A percentile compares a stretch with the other conserved stretches of the same genome.
Evolutionary conservation across 2,113 vertebrate genomes (phyloP).

Genomic region (Anarrhichthys ocellatus): DNA sequence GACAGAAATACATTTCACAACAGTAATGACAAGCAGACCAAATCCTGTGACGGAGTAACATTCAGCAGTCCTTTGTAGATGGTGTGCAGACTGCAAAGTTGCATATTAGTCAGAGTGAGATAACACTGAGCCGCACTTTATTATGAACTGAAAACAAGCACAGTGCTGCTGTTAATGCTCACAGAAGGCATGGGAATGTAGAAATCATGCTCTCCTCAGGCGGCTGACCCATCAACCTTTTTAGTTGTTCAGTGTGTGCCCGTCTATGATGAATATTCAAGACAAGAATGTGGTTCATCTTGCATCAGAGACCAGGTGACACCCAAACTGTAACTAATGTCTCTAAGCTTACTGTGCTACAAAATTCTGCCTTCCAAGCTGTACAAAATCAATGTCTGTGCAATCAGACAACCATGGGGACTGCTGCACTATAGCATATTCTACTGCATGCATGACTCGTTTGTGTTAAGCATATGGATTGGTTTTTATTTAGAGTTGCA

Average conservation of each 20-base stretch:
- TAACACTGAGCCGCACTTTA: constrained; percentile 39
- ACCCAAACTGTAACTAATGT: constrained; percentile 59
- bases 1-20: constrained; percentile 81
- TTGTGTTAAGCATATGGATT: not conserved
- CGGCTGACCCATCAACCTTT: constrained; percentile 36
- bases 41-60: constrained; percentile 58
- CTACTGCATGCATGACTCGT: not conserved
- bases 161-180: not conserved
- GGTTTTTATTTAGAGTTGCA: not conserved
- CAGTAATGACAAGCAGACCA: constrained; percentile 68
- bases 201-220: constrained; percentile 11
- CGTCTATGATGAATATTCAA: constrained; percentile 35
- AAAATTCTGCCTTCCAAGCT: constrained; percentile 35
- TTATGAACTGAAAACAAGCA: constrained; percentile 58
- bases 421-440: not conserved
- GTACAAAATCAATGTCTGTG: constrained; percentile 45
- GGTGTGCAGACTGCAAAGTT: constrained; percentile 63
- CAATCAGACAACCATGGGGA: constrained; percentile 32
- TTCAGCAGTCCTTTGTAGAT: constrained; percentile 59
- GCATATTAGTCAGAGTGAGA: constrained; percentile 65
- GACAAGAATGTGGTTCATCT: constrained; percentile 35
- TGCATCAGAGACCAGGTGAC: constrained; percentile 38
- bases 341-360: constrained; percentile 34
- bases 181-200: constrained; percentile 10
- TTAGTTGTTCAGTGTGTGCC: constrained; percentile 19